Evolutionary conservation across 2,113 vertebrate genomes (phyloP), one percentile per base, ranked within the genome.

Genomic region (Dendropsophus ebraccatus): DNA sequence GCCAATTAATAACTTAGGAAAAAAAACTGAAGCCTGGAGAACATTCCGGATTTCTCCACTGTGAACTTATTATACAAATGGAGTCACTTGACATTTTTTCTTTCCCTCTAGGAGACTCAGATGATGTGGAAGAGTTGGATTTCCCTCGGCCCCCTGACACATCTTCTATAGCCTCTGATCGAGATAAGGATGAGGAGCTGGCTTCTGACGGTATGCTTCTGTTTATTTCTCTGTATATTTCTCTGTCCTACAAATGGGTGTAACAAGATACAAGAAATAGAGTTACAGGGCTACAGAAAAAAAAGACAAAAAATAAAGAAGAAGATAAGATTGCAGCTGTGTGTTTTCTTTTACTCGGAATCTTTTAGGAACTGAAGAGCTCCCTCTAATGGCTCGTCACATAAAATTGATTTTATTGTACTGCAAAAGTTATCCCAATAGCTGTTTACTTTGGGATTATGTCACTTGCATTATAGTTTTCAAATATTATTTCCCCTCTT

Each of bases 101-200:
- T 23, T 82, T 88, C 91, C 88, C 88, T 90, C 1, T 83, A 96
- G 94, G 89, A 89, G 95, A 94, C 81, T 70, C 89, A 16, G 95
- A 96, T 84, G 95, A 96, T 54, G 93, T 92, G 0, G 95, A 96
- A 1, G 94, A 96, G 0, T 88, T 89, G 5, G 96, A 97, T 37
- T 93, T 92, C 84, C n/a, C 90, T 94, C 92, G 89, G 30, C 91
- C 94, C 92, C 92, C 93, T n/a, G 97, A 99, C 5, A 94, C 92
- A 3, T 54, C 89, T 60, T 98, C 97, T 0, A 79, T 96, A 90
- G 93, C 94, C 41, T 99, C 96, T 0, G 97, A 99, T 84, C 96
- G 93, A 41, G 97, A 99, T 91, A 96, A 95, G 88, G 97, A 99
- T 16, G 97, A 99, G 1, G 98, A 99, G 41, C 80, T 82, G 0